These are phyloP conservation scores for Pentalonia nigronervosa DNA, from an alignment of 1,140 invertebrate genomes.

Conservation along the genomic window DNA sequence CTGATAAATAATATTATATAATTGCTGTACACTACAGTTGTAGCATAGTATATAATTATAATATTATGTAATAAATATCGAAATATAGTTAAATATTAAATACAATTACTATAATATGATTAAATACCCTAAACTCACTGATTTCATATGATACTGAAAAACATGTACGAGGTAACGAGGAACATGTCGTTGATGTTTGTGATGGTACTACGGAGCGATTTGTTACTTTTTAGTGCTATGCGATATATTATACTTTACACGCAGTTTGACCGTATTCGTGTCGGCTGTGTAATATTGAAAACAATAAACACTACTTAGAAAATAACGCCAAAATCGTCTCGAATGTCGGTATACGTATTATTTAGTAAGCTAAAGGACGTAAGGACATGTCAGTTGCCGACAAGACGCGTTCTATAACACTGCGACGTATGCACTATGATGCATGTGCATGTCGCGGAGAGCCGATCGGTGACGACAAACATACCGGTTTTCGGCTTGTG, in stretches of 20 bases:
- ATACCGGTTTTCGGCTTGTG: background rate
- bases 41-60: no score
- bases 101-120: background rate
- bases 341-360: background rate
- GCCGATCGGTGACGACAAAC: background rate
- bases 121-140: background rate
- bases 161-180: background rate
- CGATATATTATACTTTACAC: background rate
- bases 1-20: no score
- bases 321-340: background rate
- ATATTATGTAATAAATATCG: background rate
- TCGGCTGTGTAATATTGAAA: background rate
- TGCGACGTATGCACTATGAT: background rate
- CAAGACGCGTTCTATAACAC: background rate
- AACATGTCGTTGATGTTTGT: background rate
- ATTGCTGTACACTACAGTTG: background rate
- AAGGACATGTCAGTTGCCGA: background rate
- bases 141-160: background rate
- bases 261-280: background rate
- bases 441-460: background rate
- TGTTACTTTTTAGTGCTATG: background rate
- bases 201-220: background rate
- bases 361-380: no score
- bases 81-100: background rate
- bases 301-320: background rate